Conservation (phyloP, 2,797 vertebrate genomes). For the Darevskia mixta region DNA sequence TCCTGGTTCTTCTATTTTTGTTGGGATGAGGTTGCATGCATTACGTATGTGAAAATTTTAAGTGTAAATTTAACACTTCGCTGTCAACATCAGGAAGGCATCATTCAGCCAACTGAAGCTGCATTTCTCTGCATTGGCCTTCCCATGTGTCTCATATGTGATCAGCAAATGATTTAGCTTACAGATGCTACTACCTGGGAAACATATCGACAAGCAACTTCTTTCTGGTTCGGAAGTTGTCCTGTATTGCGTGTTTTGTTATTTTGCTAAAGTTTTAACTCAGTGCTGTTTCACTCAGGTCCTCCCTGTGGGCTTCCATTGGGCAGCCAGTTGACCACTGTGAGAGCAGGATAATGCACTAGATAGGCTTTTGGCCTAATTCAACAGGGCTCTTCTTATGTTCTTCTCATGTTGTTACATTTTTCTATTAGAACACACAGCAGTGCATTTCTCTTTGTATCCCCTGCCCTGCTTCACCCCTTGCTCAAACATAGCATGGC, state of each 20-base stretch:
- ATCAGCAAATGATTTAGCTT: background rate
- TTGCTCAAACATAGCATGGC: background rate
- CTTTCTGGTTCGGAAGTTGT: background rate
- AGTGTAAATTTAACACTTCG: background rate
- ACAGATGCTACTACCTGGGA: background rate
- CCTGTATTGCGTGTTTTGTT: background rate
- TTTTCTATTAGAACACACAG: no score
- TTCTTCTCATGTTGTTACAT: no score
- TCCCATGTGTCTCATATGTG: background rate
- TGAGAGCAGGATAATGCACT: no score
- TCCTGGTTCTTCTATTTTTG: background rate
- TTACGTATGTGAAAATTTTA: background rate
- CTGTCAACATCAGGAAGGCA: background rate
- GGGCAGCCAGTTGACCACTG: no score
- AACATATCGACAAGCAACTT: background rate
- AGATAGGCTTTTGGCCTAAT: no score
- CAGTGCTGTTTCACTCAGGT: no score
- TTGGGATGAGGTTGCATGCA: conserved; percentile 27
- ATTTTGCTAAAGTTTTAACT: no score
- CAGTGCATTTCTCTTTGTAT: background rate
- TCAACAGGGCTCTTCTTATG: no score
- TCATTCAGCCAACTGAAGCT: background rate
- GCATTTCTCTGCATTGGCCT: background rate
- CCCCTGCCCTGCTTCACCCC: background rate
- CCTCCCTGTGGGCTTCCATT: no score